Evolutionary conservation across 2,113 vertebrate genomes (phyloP), one percentile per base, ranked within the genome.

Genomic region (Scopus umbretta): DNA sequence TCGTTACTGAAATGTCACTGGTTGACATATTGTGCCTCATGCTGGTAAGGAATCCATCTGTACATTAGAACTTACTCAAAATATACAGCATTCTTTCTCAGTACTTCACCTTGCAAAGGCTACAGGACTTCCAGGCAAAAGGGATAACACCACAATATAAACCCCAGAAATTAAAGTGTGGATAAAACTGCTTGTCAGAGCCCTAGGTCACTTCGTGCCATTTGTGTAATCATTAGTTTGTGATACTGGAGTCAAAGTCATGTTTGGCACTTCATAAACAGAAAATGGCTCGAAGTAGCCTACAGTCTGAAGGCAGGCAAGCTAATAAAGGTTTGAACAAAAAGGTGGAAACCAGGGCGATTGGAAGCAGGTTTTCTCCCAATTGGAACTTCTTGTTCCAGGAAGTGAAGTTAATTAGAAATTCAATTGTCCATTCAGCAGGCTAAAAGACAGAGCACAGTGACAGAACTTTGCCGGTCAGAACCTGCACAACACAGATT

Each of bases 11-110:
- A 92, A 95, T 96, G 94, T 95, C 96, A 96, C 85, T 71, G 19
- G 74, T 52, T 97, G 88, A 97, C 97, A 96, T 94, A 91, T 92
- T 94, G 82, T 91, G 89, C 85, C 91, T 96, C 95, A 92, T 75
- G 83, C 95, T 96, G 91, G 75, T 94, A 96, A 94, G 88, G 88
- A 97, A 95, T 97, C 94, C 96, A 94, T 96, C 90, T 97, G 90
- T 92, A 94, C 68, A 47, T 94, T 81, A 96, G 80, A 93, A 95
- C 85, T 91, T 74, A 65, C 19, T 94, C 80, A 95, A 93, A 90
- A 95, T 94, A 96, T n/a, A 91, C 55, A 92, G 70, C 82, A 87
- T 62, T 74, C 75, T 36, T 93, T 68, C 59, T 94, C 89, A 62
- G 53, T 75, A 55, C 59, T 86, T 93, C 55, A 92, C 56, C 71